Conservation (phyloP, 2,113 vertebrate species). For the Ochotona princeps region DNA sequence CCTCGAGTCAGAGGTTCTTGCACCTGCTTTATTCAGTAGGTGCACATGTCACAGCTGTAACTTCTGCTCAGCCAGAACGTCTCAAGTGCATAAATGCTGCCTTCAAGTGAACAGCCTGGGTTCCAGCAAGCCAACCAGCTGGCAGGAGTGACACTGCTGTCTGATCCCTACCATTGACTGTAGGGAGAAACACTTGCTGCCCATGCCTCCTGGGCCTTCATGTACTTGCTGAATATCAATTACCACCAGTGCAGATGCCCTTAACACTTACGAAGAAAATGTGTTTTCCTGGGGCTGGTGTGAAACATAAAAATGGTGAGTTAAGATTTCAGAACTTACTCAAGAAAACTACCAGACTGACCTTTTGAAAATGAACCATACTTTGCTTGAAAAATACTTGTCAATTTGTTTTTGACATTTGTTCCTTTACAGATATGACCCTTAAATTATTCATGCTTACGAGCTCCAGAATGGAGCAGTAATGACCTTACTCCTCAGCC, state of each 20-base stretch:
- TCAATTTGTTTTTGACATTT: constrained; percentile 76
- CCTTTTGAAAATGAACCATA: constrained; percentile 71
- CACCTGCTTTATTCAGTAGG: neutral
- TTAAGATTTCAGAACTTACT: constrained; percentile 70
- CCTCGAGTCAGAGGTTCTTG: neutral
- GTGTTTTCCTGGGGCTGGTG: constrained; percentile 15
- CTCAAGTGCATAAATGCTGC: neutral
- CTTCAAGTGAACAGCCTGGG: neutral
- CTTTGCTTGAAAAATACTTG: constrained; percentile 60
- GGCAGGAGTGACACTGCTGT: accelerated
- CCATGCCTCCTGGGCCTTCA: neutral
- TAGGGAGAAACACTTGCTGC: neutral
- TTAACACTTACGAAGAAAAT: constrained; percentile 38
- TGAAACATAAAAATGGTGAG: constrained; percentile 55
- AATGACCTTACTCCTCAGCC: constrained; percentile 1
- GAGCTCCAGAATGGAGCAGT: constrained; percentile 52
- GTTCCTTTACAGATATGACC: constrained; percentile 65
- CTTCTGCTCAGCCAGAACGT: neutral
- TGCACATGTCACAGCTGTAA: neutral
- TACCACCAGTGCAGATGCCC: neutral
- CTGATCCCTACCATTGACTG: accelerated
- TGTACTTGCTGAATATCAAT: neutral
- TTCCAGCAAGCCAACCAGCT: neutral
- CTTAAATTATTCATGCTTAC: constrained; percentile 73
- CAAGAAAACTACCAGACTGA: constrained; percentile 64